These are phyloP conservation scores for Lynx canadensis DNA, from an alignment of 2,113 vertebrate genomes.

Conservation along the genomic window DNA sequence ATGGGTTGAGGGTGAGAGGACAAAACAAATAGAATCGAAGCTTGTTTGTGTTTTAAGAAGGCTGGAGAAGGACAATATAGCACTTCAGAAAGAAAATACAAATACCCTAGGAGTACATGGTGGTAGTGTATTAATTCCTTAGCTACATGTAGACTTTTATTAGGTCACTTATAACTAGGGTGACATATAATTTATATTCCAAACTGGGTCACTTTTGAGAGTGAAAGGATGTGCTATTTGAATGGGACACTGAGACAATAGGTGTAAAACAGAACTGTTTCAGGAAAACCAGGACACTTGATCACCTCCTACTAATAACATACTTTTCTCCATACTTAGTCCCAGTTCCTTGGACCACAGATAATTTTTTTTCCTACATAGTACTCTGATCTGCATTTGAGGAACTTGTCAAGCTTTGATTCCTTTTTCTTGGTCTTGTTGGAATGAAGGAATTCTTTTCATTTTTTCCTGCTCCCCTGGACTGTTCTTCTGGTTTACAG, in stretches of 20 bases:
- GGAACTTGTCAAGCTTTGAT: constrained; percentile 16
- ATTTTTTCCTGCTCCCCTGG: not conserved
- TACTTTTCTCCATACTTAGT: constrained; percentile 51
- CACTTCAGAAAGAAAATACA: not conserved
- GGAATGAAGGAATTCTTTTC: constrained; percentile 45
- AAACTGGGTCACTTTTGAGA: constrained; percentile 45
- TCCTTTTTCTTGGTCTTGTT: constrained; percentile 30
- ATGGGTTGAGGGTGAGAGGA: not conserved
- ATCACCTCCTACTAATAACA: not conserved
- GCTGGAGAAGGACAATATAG: not conserved
- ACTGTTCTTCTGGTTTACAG: constrained; percentile 18
- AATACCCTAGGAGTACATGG: not conserved
- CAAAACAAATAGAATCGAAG: not conserved
- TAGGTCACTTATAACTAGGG: constrained; percentile 47
- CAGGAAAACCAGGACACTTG: constrained; percentile 15
- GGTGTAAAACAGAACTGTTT: not conserved
- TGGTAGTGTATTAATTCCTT: constrained; percentile 1
- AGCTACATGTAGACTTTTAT: constrained; percentile 35
- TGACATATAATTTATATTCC: constrained; percentile 49
- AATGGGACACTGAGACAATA: not conserved
- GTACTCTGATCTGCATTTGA: not conserved
- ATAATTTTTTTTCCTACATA: not conserved
- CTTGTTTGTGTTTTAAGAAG: not conserved
- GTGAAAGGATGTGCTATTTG: not conserved
- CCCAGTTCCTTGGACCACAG: not conserved